These are phyloP conservation scores for Torymus auratus DNA, from an alignment of 2,888 invertebrate genomes.

Conservation along the genomic window DNA sequence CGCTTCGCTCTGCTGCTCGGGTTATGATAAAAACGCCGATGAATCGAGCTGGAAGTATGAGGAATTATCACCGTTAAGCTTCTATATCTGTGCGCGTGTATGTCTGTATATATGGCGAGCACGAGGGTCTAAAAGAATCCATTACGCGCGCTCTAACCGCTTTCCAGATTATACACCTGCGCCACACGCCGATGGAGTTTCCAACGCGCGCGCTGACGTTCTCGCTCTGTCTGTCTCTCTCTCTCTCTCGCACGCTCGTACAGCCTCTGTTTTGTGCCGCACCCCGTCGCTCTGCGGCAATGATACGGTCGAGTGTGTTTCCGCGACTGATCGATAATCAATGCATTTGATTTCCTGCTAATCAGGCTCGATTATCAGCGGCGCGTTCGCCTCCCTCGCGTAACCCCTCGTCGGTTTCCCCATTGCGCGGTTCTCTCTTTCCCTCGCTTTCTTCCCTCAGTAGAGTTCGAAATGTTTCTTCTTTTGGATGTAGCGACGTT, in stretches of 20 bases:
- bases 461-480: no score
- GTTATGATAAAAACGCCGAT: no score
- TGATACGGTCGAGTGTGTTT: constrained; percentile 31
- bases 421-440: not conserved
- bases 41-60: no score
- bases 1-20: no score
- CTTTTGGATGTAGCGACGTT: no score
- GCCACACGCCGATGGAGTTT: constrained; percentile 63
- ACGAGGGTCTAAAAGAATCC: constrained; percentile 31
- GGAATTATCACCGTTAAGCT: no score
- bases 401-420: not conserved
- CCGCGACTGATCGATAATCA: constrained; percentile 47
- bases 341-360: constrained; percentile 55
- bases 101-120: no score
- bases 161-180: constrained; percentile 66
- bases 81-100: no score
- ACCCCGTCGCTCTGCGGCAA: not conserved
- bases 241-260: not conserved
- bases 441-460: not conserved
- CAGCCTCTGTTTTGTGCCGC: not conserved
- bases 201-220: not conserved
- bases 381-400: not conserved
- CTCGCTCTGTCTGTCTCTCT: not conserved
- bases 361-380: constrained; percentile 46
- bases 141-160: constrained; percentile 50